These are phyloP conservation scores for Hydrolagus colliei DNA, from an alignment of 2,797 vertebrate genomes.

Conservation along the genomic window DNA sequence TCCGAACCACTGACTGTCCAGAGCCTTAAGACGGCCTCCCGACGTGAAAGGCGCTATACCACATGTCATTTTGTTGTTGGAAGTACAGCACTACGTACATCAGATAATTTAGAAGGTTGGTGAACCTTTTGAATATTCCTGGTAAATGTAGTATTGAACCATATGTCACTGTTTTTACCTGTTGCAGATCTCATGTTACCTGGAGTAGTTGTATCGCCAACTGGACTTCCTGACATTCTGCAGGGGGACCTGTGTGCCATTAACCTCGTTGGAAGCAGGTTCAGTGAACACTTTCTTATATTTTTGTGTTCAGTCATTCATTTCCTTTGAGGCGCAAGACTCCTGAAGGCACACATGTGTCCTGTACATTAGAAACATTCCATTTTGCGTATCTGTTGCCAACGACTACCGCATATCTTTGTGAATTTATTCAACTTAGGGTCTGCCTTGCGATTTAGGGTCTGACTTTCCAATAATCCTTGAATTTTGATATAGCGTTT, in stretches of 20 bases:
- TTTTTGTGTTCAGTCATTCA: not conserved
- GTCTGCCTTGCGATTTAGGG: too few species aligned
- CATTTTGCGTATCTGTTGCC: not conserved
- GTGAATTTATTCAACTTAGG: too few species aligned
- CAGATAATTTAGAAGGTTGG: too few species aligned
- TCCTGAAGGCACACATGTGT: not conserved
- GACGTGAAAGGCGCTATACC: too few species aligned
- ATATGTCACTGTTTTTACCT: constrained; percentile 10
- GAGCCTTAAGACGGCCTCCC: too few species aligned
- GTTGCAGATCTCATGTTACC: constrained; percentile 79
- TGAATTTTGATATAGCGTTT: too few species aligned
- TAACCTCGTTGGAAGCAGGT: constrained; percentile 76
- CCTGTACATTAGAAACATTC: not conserved
- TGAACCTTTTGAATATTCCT: too few species aligned
- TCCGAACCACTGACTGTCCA: too few species aligned
- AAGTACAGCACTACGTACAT: too few species aligned
- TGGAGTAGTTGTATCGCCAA: constrained; percentile 72
- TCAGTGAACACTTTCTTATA: constrained; percentile 22
- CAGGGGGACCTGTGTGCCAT: constrained; percentile 73
- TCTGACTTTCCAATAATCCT: too few species aligned
- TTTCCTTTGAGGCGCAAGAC: not conserved
- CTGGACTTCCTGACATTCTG: constrained; percentile 73
- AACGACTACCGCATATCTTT: too few species aligned
- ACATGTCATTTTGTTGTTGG: too few species aligned
- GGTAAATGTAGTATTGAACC: not conserved